phyloP scores from a whole-genome alignment of 2,797 vertebrate species.

The Toxotes lorentzi region DNA sequence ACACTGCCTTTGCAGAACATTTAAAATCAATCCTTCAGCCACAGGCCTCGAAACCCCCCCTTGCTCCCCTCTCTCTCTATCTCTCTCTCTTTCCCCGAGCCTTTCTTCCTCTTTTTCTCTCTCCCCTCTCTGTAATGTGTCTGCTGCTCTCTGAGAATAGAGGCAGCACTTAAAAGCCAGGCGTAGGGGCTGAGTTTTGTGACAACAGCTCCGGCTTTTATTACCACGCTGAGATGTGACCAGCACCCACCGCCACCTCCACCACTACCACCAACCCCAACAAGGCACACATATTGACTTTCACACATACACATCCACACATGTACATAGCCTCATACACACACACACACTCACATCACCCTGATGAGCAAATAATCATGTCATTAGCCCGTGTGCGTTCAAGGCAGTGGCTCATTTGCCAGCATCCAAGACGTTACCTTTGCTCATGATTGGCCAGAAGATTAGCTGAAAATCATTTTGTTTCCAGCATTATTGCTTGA shows the following conservation, averaged over 20 bases:
- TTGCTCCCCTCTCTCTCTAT: slow-evolving; percentile 36
- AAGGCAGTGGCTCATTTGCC: slow-evolving; percentile 76
- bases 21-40: slow-evolving; percentile 87
- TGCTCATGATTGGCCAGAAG: slow-evolving; percentile 78
- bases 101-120: slow-evolving; percentile 62
- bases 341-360: slow-evolving; percentile 44
- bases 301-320: slow-evolving; percentile 37
- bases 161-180: slow-evolving; percentile 81
- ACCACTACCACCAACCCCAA: background rate
- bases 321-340: slow-evolving; percentile 33
- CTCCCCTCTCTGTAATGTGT: slow-evolving; percentile 77
- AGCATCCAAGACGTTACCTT: slow-evolving; percentile 76
- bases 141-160: slow-evolving; percentile 77
- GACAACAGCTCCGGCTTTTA: slow-evolving; percentile 79
- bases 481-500: slow-evolving; percentile 74
- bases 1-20: slow-evolving; percentile 84
- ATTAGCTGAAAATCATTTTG: slow-evolving; percentile 81
- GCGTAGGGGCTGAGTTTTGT: slow-evolving; percentile 73
- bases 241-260: slow-evolving; percentile 37
- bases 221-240: slow-evolving; percentile 79
- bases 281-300: slow-evolving; percentile 33
- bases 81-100: slow-evolving; percentile 38
- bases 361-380: slow-evolving; percentile 85
- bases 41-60: slow-evolving; percentile 71
- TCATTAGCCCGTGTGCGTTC: slow-evolving; percentile 75